A percentile compares a stretch with the other conserved stretches of the same genome.
Evolutionary conservation across 1,140 invertebrate genomes (phyloP).

Genomic region (Achroia grisella): DNA sequence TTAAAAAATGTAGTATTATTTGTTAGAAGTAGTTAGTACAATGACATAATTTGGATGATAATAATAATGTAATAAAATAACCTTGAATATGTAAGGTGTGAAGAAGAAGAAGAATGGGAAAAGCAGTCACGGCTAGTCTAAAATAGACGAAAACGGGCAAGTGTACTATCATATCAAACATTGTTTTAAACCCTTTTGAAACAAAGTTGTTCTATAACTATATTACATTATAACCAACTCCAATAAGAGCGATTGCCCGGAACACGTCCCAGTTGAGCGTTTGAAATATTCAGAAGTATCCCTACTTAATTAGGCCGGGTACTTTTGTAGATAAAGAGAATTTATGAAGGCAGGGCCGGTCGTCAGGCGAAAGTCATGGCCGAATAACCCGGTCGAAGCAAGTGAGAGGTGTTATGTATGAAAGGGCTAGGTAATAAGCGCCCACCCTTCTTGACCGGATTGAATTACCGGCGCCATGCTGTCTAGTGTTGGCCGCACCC

Average conservation of each 20-base stretch:
- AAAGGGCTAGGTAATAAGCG: slow-evolving; percentile 33
- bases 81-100: too few relatives aligned
- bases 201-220: slow-evolving; percentile 22
- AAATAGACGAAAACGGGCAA: too few relatives aligned
- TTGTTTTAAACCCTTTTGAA: slow-evolving; percentile 7
- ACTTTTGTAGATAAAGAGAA: slow-evolving; percentile 35
- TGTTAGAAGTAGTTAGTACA: too few relatives aligned
- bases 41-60: too few relatives aligned
- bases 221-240: slow-evolving; percentile 20
- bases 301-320: slow-evolving; percentile 44
- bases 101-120: too few relatives aligned
- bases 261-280: slow-evolving; percentile 8
- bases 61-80: too few relatives aligned
- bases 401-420: slow-evolving; percentile 43
- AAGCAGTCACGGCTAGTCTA: too few relatives aligned
- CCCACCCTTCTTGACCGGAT: slow-evolving; percentile 46
- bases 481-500: slow-evolving; percentile 45
- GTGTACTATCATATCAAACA: too few relatives aligned
- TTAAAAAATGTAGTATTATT: too few relatives aligned
- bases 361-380: slow-evolving; percentile 37
- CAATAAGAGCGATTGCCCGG: slow-evolving; percentile 18
- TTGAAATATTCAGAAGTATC: slow-evolving; percentile 44
- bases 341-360: slow-evolving; percentile 30
- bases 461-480: slow-evolving; percentile 39
- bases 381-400: slow-evolving; percentile 26